Conservation (phyloP, 2,888 invertebrate genomes). For the Malthinus flaveolus region DNA sequence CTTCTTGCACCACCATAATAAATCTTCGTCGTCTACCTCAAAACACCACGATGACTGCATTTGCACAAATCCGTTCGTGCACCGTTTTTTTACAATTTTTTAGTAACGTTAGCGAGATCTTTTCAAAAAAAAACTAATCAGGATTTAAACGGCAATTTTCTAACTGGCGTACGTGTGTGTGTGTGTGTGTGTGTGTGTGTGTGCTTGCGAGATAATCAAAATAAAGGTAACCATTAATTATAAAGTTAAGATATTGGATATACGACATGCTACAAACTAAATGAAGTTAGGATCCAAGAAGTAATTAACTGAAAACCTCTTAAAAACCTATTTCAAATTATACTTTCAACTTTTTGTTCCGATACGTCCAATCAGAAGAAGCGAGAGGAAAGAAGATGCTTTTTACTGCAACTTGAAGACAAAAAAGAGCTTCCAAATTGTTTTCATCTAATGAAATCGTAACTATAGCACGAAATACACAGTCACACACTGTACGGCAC, state of each 20-base stretch:
- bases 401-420: too few relatives aligned
- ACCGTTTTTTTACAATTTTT: too few relatives aligned
- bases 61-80: constrained; percentile 5
- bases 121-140: constrained; percentile 48
- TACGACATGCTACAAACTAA: constrained; percentile 40
- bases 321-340: too few relatives aligned
- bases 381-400: too few relatives aligned
- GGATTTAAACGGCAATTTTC: constrained; percentile 52
- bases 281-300: constrained; percentile 41
- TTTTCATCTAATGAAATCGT: too few relatives aligned
- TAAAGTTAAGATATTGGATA: constrained; percentile 46
- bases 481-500: too few relatives aligned
- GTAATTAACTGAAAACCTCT: constrained; percentile 46
- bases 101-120: constrained; percentile 28
- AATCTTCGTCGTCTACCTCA: constrained; percentile 32
- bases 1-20: constrained; percentile 35
- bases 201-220: constrained; percentile 52
- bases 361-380: too few relatives aligned
- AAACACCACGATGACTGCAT: constrained; percentile 28
- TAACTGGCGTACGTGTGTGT: constrained; percentile 36
- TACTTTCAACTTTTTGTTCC: too few relatives aligned
- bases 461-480: too few relatives aligned
- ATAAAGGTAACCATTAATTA: constrained; percentile 53
- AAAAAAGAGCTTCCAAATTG: too few relatives aligned
- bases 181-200: too few relatives aligned